Base-by-base conservation (phyloP, 2,113 vertebrate species). In the Channa maculata region DNA sequence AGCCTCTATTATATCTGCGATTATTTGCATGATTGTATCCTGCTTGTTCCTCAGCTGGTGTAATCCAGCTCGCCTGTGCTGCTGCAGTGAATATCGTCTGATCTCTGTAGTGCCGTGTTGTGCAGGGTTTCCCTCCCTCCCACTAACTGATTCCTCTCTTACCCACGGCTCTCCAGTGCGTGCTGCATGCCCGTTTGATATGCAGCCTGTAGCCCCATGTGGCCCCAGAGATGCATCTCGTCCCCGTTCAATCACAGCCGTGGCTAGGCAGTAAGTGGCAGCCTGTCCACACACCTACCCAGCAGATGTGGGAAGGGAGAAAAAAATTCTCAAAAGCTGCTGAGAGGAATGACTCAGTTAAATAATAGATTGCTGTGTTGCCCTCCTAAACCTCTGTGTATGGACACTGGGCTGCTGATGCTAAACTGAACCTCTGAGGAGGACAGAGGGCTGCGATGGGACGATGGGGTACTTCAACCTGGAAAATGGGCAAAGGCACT, bases 81-180 rank as follows among this genome's bases (percentile, higher is more conserved):
- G 81, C 75, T 70, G 74, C 77, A 50, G 33, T 62, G 54, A 74
- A 57, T 83, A 12, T 54, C 2, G 37, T 66, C 57, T 61, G 71
- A 69, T 71, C 74, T 63, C 79, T 48, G 64, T 67, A 14, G 62
- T 44, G 74, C 51, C 24, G 36, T 59, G 72, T 46, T 58, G 61
- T 73, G 78, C 37, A 13, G 89, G 85, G 80, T 80, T 90, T 86
- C 87, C 91, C 85, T 84, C 3, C 88, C 82, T 69, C 85, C 80
- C 82, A 73, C 83, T 62, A 86, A 64, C 64, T 65, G 59, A 75
- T 65, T 67, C 68, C n/a, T 37, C 38, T 67, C 63, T 66, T 34
- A 61, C 64, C 74, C 59, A 37, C 2, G 50, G 24, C 84, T 72
- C 75, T 61, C 72, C 13, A 7, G 70, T 52, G 48, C 39, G 14